phyloP scores from a whole-genome alignment of 2,797 vertebrate species.

The Girardinus metallicus region DNA sequence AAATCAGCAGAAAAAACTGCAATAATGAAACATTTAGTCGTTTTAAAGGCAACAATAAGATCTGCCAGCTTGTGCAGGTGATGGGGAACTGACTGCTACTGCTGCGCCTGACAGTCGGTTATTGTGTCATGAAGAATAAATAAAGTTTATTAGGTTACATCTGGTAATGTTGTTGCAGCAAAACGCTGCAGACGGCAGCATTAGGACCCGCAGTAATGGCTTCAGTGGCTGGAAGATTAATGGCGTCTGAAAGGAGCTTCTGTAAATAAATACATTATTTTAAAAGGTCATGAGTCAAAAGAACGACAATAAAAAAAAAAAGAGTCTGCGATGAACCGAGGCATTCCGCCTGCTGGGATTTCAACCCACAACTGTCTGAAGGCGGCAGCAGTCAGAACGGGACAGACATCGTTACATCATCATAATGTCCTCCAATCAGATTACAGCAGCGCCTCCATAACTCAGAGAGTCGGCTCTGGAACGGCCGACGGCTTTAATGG shows the following conservation, averaged over 20 bases:
- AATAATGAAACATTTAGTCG: not conserved
- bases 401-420: conserved; percentile 77
- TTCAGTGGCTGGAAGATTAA: not conserved
- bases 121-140: conserved; percentile 1
- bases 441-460: conserved; percentile 64
- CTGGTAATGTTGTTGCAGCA: not conserved
- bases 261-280: conserved; percentile 6
- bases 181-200: not conserved
- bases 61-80: not conserved
- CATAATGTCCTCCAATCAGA: conserved; percentile 74
- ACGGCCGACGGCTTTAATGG: not conserved
- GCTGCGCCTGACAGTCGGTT: not conserved
- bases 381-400: conserved; percentile 47
- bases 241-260: conserved; percentile 3
- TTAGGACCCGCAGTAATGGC: not conserved
- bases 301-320: not conserved
- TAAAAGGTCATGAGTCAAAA: not conserved
- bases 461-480: conserved; percentile 51
- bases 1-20: not conserved
- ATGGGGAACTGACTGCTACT: conserved; percentile 5
- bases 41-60: not conserved
- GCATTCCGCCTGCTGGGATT: not conserved
- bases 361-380: conserved; percentile 1
- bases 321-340: not conserved
- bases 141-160: conserved; percentile 4